Base-by-base conservation (phyloP, 2,113 vertebrate genomes). In the Atherinomorus stipes region DNA sequence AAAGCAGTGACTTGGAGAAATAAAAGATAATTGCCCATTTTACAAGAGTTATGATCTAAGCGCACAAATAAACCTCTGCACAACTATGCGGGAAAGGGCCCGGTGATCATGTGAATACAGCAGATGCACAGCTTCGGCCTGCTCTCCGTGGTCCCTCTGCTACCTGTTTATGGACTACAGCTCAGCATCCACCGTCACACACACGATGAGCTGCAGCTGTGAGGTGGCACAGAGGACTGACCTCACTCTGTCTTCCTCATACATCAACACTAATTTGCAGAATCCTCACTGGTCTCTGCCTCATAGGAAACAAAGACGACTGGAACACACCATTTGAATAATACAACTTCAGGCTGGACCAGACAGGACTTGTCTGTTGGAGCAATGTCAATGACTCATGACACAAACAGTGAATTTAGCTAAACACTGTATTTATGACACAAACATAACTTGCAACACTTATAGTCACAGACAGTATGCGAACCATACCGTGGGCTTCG, bases 141-240 rank as follows among this genome's bases (percentile, higher is more conserved):
- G 44, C 19, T 18, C 18, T 6, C 15, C 1, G 44, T 45, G 18
- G 12, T 19, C 44, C 44, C 44, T 18, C 44, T 2, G 44, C 18
- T 45, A 45, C 44, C 15, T 45, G 44, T 45, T 45, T 45, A 45
- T 19, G 18, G 6, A 45, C 44, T 45, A 19, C 18, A 45, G 12
- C 44, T 19, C 44, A 31, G 6, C 38, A 21, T 31, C 31, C 15
- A 15, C 10, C 31, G n/a, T 22, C 38, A 61, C 23, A 26, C 19
- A 67, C 51, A 74, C 54, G 70, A 23, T 5, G 31, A 73, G 23
- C 1, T 2, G 9, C 44, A 47, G 44, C 44, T 47, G 44, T 47
- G 18, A 47, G 44, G 19, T 19, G 13, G 18, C 4, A 47, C 3
- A 47, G 44, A 47, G 44, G 44, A 47, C 5, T 47, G 44, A 47